These are phyloP conservation scores for Uloborus diversus DNA, from an alignment of 1,140 invertebrate species.

Conservation along the genomic window DNA sequence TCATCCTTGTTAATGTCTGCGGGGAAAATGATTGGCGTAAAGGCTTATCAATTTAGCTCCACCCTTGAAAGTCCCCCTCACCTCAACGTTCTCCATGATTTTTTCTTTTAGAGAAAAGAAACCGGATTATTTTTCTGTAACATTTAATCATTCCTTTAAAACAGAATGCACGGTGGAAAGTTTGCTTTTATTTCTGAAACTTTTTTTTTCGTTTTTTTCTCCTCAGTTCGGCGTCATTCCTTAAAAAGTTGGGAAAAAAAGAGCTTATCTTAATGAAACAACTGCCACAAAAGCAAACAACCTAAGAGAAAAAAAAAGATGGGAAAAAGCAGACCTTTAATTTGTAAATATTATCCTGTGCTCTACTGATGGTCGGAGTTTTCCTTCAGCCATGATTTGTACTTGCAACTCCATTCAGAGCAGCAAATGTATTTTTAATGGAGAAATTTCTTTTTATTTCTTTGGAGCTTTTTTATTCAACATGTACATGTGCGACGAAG, in stretches of 20 bases:
- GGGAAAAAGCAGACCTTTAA: conserved; percentile 36
- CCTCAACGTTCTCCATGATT: conserved; percentile 22
- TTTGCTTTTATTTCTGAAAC: conserved; percentile 42
- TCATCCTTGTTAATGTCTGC: conserved; percentile 48
- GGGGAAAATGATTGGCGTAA: conserved; percentile 54
- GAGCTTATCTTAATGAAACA: conserved; percentile 56
- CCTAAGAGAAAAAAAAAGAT: neutral
- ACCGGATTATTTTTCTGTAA: conserved; percentile 55
- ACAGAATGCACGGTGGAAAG: conserved; percentile 50
- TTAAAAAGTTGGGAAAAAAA: conserved; percentile 27
- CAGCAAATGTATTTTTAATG: conserved; percentile 55
- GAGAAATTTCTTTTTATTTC: conserved; percentile 37
- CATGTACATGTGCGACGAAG: conserved; percentile 32
- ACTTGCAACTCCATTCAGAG: conserved; percentile 49
- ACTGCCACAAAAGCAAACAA: conserved; percentile 50
- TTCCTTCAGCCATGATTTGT: conserved; percentile 32
- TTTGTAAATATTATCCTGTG: conserved; percentile 55
- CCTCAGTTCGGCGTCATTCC: neutral
- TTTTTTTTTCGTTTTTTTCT: neutral
- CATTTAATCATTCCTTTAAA: conserved; percentile 55
- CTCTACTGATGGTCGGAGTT: conserved; percentile 20
- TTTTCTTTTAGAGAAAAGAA: conserved; percentile 1
- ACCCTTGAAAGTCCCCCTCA: conserved; percentile 37
- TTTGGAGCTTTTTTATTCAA: neutral
- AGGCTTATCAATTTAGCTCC: conserved; percentile 56